Evolutionary conservation across 2,113 vertebrate genomes (phyloP), one percentile per base, ranked within the genome.

Genomic region (Chrysochloris asiatica): DNA sequence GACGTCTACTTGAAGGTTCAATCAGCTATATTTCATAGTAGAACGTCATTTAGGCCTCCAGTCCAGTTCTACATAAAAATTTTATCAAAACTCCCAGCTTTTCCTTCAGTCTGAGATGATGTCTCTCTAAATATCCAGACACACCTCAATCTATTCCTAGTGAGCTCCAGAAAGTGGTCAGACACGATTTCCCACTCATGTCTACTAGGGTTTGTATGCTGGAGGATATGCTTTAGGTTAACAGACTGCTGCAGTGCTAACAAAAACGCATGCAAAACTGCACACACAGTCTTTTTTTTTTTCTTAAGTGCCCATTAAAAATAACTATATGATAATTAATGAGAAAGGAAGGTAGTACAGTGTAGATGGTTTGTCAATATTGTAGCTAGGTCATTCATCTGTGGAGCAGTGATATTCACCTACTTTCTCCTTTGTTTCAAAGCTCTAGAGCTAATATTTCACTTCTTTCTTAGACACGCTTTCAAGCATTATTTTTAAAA

Each of bases 401-500:
- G 94, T 96, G 87, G 88, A 88, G 78, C 95, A 90, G 22, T 67
- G 0, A 61, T 91, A 89, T 83, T 96, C 94, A 67, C 6, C 19
- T 54, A 0, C 21, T 78, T 83, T 59, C 41, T 30, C 48, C 94
- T 95, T 3, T 91, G 0, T 45, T 1, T 38, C 4, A 33, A 61
- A 95, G 79, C 90, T 13, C 2, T 30, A 26, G 0, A 8, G 67
- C 90, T 96, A 94, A 88, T 96, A 92, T 90, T 94, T 96, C 45
- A 38, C 8, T 88, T 17, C 71, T 73, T 92, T 84, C 92, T 94
- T 86, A 95, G 82, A 89, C 50, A 89, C 43, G 82, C 71, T 96
- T 72, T 92, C 80, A 88, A 77, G 93, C 86, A 92, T 89, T 86
- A 17, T 90, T 95, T 94, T 93, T 91, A 94, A 96, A 59, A 94